A percentile compares a stretch with the other conserved stretches of the same genome.
Evolutionary conservation across 2,113 vertebrate genomes (phyloP).

Genomic region (Sphaerodactylus townsendi): DNA sequence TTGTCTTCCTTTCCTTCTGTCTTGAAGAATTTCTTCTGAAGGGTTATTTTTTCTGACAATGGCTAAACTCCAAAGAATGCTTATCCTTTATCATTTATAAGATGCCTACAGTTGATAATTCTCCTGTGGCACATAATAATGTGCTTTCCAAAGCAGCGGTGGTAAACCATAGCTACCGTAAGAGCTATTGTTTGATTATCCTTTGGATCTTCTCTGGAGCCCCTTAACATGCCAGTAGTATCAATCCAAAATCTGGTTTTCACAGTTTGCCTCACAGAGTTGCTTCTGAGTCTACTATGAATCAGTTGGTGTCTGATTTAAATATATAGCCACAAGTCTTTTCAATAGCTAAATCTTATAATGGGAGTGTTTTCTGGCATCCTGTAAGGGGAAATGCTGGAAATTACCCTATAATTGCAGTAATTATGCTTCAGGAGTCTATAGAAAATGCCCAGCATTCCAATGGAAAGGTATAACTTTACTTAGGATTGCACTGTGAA

Average conservation of each 20-base stretch:
- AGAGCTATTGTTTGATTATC: not conserved
- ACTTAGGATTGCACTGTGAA: no score
- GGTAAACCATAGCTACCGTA: not conserved
- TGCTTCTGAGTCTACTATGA: not conserved
- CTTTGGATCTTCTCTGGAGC: not conserved
- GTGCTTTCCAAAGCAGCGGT: not conserved
- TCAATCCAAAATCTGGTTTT: not conserved
- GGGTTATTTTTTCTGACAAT: not conserved
- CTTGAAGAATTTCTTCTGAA: not conserved
- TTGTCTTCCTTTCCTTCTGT: not conserved
- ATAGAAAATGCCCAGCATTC: not conserved
- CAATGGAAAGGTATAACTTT: not conserved
- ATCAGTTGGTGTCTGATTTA: not conserved
- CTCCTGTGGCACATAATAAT: not conserved
- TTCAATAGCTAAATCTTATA: not conserved
- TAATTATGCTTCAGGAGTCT: not conserved
- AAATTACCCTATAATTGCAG: not conserved
- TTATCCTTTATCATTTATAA: not conserved
- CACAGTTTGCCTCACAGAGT: not conserved
- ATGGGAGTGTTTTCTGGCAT: not conserved
- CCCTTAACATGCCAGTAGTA: not conserved
- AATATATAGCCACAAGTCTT: not conserved
- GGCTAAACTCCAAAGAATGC: no score
- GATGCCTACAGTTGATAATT: not conserved
- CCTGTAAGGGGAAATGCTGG: not conserved